Percentiles rank a stretch among this genome's conserved stretches.
phyloP scores from a whole-genome alignment of 2,797 vertebrate species.

The Trichosurus vulpecula region DNA sequence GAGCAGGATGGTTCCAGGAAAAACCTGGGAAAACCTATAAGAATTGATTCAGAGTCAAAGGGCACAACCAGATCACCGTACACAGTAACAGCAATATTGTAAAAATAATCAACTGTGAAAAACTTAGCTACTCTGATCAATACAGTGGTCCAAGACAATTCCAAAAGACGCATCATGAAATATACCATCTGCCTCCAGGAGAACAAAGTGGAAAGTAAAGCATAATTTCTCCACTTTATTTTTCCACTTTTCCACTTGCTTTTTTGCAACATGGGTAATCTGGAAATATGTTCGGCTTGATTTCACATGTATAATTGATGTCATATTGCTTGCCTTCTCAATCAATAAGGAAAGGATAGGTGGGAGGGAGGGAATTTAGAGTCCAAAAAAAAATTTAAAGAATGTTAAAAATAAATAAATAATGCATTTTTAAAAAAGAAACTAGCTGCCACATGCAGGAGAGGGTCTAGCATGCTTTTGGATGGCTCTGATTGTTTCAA shows the following conservation, averaged over 20 bases:
- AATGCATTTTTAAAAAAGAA: not conserved
- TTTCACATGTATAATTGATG: not conserved
- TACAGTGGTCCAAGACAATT: not conserved
- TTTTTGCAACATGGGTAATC: not conserved
- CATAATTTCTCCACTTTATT: not conserved
- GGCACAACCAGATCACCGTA: not conserved
- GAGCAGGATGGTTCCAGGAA: not conserved
- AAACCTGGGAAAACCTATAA: not conserved
- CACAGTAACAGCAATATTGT: not conserved
- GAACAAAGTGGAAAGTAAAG: not conserved
- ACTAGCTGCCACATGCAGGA: not conserved
- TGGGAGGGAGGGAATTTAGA: not conserved
- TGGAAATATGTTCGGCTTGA: not conserved
- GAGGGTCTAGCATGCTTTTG: not conserved
- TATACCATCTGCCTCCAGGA: not conserved
- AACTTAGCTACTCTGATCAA: not conserved
- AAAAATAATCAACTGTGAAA: not conserved
- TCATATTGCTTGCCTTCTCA: not conserved
- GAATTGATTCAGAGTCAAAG: not conserved
- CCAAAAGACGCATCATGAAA: not conserved
- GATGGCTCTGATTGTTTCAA: not conserved
- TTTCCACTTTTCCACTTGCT: too few species aligned
- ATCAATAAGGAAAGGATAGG: not conserved
- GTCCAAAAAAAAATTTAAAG: not conserved
- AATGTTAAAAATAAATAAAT: not conserved